Evolutionary conservation across 2,113 vertebrate genomes (phyloP).

Genomic region (Muntiacus muntjak): DNA sequence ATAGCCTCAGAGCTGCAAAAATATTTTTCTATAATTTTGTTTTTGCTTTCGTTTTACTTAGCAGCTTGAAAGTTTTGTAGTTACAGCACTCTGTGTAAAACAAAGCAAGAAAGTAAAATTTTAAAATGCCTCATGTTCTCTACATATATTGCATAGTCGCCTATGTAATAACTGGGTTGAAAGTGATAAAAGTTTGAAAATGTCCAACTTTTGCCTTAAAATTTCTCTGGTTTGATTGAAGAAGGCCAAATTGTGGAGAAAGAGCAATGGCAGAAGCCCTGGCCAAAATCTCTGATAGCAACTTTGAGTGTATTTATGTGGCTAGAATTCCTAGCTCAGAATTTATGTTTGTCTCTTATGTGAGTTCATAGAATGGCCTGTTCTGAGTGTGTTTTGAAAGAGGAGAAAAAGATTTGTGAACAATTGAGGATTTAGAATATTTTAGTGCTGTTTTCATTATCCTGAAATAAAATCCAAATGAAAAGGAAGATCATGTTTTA

Average conservation of each 20-base stretch:
- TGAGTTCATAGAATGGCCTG: constrained; percentile 54
- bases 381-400: constrained; percentile 59
- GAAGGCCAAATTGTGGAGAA: constrained; percentile 56
- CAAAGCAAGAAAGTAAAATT: constrained; percentile 32
- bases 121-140: constrained; percentile 20
- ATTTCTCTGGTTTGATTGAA: constrained; percentile 67
- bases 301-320: constrained; percentile 39
- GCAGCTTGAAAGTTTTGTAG: constrained; percentile 4
- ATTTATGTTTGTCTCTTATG: constrained; percentile 30
- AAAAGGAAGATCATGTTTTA: constrained; percentile 24
- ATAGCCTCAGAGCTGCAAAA: constrained; percentile 46
- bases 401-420: constrained; percentile 47
- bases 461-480: constrained; percentile 76
- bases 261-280: constrained; percentile 25
- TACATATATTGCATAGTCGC: not conserved
- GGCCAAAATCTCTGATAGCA: constrained; percentile 46
- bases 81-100: constrained; percentile 21
- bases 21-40: not conserved
- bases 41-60: constrained; percentile 37
- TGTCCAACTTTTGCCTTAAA: constrained; percentile 58
- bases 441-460: constrained; percentile 63
- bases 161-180: not conserved
- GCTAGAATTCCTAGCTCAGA: constrained; percentile 66
- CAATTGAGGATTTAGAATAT: constrained; percentile 53
- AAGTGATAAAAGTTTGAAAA: constrained; percentile 54